Evolutionary conservation across 2,113 vertebrate genomes (phyloP).

Genomic region (Columbina picui): DNA sequence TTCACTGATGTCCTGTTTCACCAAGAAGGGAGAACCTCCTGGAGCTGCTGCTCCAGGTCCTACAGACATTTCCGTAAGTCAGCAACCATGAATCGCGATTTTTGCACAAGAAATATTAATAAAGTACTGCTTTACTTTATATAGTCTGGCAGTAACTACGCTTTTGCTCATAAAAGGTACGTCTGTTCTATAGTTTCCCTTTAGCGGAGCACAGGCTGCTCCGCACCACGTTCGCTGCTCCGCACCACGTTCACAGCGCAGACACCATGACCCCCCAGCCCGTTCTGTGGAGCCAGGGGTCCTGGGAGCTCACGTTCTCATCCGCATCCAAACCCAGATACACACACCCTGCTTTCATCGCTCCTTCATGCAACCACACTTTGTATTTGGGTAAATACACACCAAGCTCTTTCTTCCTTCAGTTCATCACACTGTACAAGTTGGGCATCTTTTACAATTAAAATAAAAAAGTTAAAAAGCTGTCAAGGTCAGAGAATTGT

Average conservation of each 20-base stretch:
- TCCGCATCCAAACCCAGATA: not conserved
- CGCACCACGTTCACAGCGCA: not conserved
- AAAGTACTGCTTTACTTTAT: not conserved
- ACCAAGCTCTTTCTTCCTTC: not conserved
- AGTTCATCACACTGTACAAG: not conserved
- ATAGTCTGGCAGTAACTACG: not conserved
- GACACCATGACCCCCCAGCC: not conserved
- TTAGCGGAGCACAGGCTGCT: not conserved
- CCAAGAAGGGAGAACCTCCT: not conserved
- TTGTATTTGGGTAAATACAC: not conserved
- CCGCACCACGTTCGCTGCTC: not conserved
- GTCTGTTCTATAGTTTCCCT: not conserved
- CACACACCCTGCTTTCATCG: not conserved
- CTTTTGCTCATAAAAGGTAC: not conserved
- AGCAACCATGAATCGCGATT: not conserved
- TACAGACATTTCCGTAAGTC: not conserved
- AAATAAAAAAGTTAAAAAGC: not conserved
- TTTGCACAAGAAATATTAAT: not conserved
- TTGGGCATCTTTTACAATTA: not conserved
- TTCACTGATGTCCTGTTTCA: not conserved
- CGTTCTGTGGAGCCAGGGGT: accelerated
- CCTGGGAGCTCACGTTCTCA: not conserved
- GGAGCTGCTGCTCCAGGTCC: not conserved
- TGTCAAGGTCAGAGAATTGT: not conserved
- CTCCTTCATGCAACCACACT: not conserved